Evolutionary conservation across 2,888 invertebrate genomes (phyloP), one percentile per base, ranked within the genome.

Genomic region (Tetheella fluctuosa): DNA sequence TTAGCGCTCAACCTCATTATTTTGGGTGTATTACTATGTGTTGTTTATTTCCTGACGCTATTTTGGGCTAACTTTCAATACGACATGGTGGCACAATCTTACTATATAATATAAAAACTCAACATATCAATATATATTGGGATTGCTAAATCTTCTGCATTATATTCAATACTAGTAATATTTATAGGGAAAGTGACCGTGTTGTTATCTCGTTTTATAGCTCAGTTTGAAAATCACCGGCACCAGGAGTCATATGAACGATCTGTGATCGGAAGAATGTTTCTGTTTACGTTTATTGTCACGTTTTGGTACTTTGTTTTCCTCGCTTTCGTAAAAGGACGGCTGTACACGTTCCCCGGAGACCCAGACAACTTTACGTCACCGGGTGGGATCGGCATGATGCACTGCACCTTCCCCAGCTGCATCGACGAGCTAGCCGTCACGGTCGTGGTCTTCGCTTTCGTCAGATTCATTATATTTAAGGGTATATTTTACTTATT

Each of bases 351-450:
- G 12, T 53, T 42, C 37, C 62, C 62, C 0, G 2, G 12, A 6
- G 64, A 65, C 23, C 17, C 23, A 0, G 25, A 52, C 0, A 57
- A 15, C 2, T 61, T 60, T 55, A 28, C 57, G 23, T 42, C 39
- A 10, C 54, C 58, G 23, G 55, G 58, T 1, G 76, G 78, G 23
- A 72, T 86, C 3, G 71, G 71, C 39, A 76, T 80, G 42, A 90
- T 93, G 65, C 74, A 83, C 69, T 94, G 93, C 67, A 88, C 88
- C 65, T 85, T 90, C 4, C 85, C 93, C 1, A 94, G 94, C 1
- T 95, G 95, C 77, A 82, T 94, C 12, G 88, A 93, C 23, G 94
- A 95, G 59, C 54, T 52, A 30, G 59, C 52, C 52, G 54, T 61
- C 7, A 23, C 58, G n/a, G 54, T 61, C 17, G 54, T 58, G 12